Evolutionary conservation across 1,140 invertebrate species (phyloP).

Genomic region (Polypedilum vanderplanki): DNA sequence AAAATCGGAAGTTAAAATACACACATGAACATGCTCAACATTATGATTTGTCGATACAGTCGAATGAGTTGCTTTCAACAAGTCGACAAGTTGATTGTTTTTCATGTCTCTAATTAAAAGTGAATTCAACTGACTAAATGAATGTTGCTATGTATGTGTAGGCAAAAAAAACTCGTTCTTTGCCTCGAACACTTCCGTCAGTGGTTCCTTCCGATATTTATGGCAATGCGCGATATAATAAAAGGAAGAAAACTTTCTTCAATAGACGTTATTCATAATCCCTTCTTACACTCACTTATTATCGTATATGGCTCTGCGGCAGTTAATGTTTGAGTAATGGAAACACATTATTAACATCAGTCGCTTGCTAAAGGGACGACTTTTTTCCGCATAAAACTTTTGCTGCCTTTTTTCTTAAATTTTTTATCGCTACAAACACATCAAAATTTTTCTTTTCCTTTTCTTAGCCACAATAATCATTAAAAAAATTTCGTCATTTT

Average conservation of each 20-base stretch:
- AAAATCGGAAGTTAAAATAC: no score
- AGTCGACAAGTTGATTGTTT: conserved; percentile 21
- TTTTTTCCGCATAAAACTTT: background rate
- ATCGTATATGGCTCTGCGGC: background rate
- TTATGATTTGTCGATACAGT: background rate
- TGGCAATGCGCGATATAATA: background rate
- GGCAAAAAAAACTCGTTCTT: conserved; percentile 1
- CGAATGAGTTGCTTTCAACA: conserved; percentile 21
- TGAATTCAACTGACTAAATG: background rate
- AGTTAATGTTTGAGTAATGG: conserved; percentile 13
- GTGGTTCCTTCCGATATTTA: conserved; percentile 17
- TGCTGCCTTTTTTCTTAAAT: background rate
- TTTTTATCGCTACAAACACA: background rate
- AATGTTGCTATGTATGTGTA: conserved; percentile 2
- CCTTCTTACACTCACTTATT: background rate
- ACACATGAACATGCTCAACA: no score
- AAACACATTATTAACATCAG: conserved; percentile 26
- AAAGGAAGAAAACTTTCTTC: background rate
- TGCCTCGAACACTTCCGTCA: conserved; percentile 12
- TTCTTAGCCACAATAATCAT: conserved; percentile 15
- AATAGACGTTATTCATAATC: conserved; percentile 5
- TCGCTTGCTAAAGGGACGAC: background rate
- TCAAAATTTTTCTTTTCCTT: background rate
- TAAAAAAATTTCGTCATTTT: conserved; percentile 23
- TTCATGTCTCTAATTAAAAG: conserved; percentile 23